phyloP scores from a whole-genome alignment of 2,888 invertebrate species.

The Drosophila mimetica region DNA sequence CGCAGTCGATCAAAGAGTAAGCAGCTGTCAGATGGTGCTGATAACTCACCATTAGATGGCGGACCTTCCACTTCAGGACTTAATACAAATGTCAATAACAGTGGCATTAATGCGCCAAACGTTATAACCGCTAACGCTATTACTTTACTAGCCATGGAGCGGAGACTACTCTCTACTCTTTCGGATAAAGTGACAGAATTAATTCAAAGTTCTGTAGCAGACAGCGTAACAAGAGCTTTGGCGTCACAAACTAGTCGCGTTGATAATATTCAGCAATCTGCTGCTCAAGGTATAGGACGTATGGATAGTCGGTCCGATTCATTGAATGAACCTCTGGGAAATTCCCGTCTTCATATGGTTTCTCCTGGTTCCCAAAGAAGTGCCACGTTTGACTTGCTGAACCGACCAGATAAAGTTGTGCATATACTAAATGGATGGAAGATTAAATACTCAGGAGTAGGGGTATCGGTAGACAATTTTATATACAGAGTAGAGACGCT shows the following conservation, averaged over 20 bases:
- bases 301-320: constrained; percentile 2
- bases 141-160: constrained; percentile 1
- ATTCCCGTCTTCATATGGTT: background rate
- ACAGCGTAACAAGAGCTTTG: no score
- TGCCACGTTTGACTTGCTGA: background rate
- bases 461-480: constrained; percentile 4
- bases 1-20: no score
- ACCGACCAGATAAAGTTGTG: constrained; percentile 3
- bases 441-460: background rate
- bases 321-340: background rate
- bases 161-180: background rate
- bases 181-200: constrained; percentile 4
- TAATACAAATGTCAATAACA: background rate
- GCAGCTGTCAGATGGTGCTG: no score
- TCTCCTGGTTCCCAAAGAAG: constrained; percentile 6
- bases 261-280: background rate
- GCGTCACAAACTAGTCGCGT: no score
- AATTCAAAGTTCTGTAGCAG: constrained; percentile 1
- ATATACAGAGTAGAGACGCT: constrained; percentile 7
- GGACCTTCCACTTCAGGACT: constrained; percentile 1
- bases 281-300: background rate
- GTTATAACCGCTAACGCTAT: constrained; percentile 1
- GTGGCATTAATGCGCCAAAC: background rate
- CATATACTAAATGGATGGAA: constrained; percentile 7
- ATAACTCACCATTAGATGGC: no score